These are phyloP conservation scores for Drosophila persimilis DNA, from an alignment of 1,140 invertebrate genomes.

Conservation along the genomic window DNA sequence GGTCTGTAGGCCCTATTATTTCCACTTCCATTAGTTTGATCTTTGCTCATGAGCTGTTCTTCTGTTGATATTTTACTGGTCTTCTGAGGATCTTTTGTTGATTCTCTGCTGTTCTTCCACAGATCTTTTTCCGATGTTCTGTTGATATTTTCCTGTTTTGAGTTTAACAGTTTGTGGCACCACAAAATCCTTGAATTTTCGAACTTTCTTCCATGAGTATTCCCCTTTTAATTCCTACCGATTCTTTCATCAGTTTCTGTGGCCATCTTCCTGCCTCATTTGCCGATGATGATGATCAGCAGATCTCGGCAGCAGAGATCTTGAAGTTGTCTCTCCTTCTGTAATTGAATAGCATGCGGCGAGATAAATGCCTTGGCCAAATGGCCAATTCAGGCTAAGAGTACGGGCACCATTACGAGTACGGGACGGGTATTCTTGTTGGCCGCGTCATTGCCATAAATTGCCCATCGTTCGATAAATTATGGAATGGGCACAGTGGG, in stretches of 20 bases:
- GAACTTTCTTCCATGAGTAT: neutral
- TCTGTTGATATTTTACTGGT: too few relatives aligned
- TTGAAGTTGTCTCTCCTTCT: constrained; percentile 2
- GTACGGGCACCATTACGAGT: too few relatives aligned
- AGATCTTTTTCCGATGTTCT: too few relatives aligned
- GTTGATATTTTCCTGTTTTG: too few relatives aligned
- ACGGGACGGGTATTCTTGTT: constrained; percentile 23
- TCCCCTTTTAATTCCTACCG: constrained; percentile 10
- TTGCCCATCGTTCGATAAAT: constrained; percentile 48
- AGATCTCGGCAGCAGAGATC: constrained; percentile 7
- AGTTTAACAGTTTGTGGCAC: too few relatives aligned
- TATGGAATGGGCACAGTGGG: constrained; percentile 54
- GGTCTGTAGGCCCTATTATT: too few relatives aligned
- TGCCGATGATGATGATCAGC: constrained; percentile 28
- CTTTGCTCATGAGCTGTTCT: too few relatives aligned
- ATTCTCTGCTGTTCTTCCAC: too few relatives aligned
- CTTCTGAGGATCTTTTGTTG: too few relatives aligned
- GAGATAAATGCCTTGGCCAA: constrained; percentile 50
- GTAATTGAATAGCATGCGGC: constrained; percentile 40
- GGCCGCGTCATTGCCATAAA: constrained; percentile 73
- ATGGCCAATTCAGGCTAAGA: constrained; percentile 9
- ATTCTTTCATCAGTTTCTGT: constrained; percentile 4
- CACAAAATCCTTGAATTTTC: too few relatives aligned
- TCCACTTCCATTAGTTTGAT: too few relatives aligned
- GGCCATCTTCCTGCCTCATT: neutral